Conservation (phyloP, 2,797 vertebrate species). For the Enteromius viviparus region DNA sequence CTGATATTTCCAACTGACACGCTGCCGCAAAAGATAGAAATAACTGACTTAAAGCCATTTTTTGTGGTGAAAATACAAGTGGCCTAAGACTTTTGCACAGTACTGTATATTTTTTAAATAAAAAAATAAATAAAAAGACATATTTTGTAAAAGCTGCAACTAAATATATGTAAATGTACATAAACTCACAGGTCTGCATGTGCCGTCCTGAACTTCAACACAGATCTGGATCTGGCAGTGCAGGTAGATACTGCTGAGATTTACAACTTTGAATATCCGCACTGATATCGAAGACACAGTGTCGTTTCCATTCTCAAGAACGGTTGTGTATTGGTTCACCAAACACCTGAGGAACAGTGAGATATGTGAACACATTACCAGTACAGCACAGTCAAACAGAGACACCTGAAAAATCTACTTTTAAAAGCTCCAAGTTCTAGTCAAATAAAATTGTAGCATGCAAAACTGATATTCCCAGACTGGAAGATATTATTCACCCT, state of each 20-base stretch:
- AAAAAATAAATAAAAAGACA: not conserved
- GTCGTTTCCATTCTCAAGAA: constrained; percentile 85
- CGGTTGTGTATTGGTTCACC: constrained; percentile 71
- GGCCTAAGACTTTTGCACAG: too few species aligned
- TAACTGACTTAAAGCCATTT: too few species aligned
- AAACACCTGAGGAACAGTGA: constrained; percentile 80
- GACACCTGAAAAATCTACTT: not conserved
- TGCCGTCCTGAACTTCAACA: constrained; percentile 68
- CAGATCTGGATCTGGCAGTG: constrained; percentile 89
- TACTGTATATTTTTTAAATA: too few species aligned
- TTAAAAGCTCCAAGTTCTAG: not conserved
- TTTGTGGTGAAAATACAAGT: too few species aligned
- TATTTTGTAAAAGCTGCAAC: not conserved
- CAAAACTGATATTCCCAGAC: not conserved
- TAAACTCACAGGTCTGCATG: constrained; percentile 82
- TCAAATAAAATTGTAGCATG: not conserved
- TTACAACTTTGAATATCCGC: constrained; percentile 84
- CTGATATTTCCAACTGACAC: too few species aligned
- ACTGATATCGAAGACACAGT: constrained; percentile 83
- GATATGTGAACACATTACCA: constrained; percentile 9
- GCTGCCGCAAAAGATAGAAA: too few species aligned
- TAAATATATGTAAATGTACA: too few species aligned
- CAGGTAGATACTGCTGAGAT: constrained; percentile 82
- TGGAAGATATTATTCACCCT: constrained; percentile 72
- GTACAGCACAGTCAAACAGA: not conserved